phyloP scores from a whole-genome alignment of 2,113 vertebrate genomes.

The Carassius carassius region DNA sequence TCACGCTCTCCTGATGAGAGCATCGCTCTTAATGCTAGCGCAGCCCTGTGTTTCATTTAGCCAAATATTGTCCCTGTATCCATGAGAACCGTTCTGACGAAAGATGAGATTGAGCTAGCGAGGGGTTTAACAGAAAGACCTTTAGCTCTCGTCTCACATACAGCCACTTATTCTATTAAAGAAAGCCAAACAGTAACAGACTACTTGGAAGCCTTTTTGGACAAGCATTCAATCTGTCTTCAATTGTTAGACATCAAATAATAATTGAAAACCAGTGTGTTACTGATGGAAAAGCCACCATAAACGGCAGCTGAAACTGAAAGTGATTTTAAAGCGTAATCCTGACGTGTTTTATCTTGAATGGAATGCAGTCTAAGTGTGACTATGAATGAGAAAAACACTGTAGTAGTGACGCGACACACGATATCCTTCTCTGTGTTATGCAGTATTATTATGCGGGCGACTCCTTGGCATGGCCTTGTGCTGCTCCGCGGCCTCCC shows the following conservation, averaged over 20 bases:
- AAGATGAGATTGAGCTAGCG: conserved; percentile 15
- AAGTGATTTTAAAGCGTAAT: neutral
- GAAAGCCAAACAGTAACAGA: neutral
- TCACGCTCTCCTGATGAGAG: neutral
- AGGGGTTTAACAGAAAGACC: neutral
- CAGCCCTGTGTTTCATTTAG: conserved; percentile 43
- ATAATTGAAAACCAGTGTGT: neutral
- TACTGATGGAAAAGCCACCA: neutral
- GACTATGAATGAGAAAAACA: neutral
- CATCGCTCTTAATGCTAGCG: conserved; percentile 32
- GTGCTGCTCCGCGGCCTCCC: conserved; percentile 1
- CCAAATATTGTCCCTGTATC: conserved; percentile 62
- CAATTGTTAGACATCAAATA: neutral
- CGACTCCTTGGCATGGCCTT: no score
- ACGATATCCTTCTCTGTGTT: no score
- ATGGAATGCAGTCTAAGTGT: neutral
- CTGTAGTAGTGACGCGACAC: no score
- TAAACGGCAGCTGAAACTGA: conserved; percentile 7
- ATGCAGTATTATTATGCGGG: no score
- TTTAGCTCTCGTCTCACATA: neutral
- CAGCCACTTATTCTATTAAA: neutral
- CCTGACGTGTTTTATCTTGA: neutral
- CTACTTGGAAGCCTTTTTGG: neutral
- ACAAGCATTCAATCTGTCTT: neutral
- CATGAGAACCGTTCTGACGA: conserved; percentile 38